A percentile compares a stretch with the other conserved stretches of the same genome.
phyloP scores from a whole-genome alignment of 2,888 invertebrate genomes.

The Phyllotreta cruciferae region DNA sequence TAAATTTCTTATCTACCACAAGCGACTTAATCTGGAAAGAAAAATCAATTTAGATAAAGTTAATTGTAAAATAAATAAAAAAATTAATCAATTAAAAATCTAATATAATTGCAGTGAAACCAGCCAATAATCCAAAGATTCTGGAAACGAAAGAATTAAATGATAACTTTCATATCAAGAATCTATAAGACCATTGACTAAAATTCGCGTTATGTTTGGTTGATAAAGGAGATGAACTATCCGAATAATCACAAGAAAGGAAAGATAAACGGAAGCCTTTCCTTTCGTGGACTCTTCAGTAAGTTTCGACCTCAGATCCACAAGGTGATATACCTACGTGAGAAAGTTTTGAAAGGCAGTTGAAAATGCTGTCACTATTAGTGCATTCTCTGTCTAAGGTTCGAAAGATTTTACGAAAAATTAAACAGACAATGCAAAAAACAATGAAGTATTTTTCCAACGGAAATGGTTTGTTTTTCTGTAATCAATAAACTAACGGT shows the following conservation, averaged over 20 bases:
- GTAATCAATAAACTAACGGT: slow-evolving; percentile 19
- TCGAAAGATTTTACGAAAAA: slow-evolving; percentile 13
- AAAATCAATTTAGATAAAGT: too few species aligned
- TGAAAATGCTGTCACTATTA: slow-evolving; percentile 4
- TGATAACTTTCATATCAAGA: slow-evolving; percentile 17
- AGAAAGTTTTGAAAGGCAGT: too few species aligned
- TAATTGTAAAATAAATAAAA: too few species aligned
- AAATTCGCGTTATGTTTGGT: neutral
- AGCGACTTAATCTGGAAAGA: too few species aligned
- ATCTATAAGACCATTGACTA: slow-evolving; percentile 9
- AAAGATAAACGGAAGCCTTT: slow-evolving; percentile 13
- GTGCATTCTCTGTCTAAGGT: slow-evolving; percentile 16
- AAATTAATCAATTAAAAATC: neutral
- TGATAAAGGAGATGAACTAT: slow-evolving; percentile 7
- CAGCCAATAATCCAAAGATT: slow-evolving; percentile 8
- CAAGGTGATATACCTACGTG: too few species aligned
- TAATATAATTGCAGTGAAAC: neutral
- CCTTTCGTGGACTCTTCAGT: slow-evolving; percentile 19
- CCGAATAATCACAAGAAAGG: slow-evolving; percentile 19
- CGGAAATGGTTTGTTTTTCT: neutral
- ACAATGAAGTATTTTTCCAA: slow-evolving; percentile 8
- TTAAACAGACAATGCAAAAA: slow-evolving; percentile 19
- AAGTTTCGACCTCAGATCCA: neutral
- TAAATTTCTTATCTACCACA: too few species aligned
- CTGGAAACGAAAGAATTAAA: slow-evolving; percentile 15